Conservation (phyloP, 2,113 vertebrate genomes). For the Aspiorhynchus laticeps region DNA sequence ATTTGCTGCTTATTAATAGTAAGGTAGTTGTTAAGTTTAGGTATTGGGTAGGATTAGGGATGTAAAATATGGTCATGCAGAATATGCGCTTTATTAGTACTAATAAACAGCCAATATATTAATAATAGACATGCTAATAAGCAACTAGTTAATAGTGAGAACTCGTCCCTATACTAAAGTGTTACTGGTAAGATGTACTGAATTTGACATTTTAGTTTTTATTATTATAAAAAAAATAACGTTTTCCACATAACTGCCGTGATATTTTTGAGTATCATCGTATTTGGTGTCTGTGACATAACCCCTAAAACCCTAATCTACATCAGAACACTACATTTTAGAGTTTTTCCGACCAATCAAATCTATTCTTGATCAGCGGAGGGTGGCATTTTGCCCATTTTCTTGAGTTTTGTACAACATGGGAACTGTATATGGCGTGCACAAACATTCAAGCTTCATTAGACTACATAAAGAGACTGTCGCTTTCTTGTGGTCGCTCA, state of each 20-base stretch:
- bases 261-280: too few relatives aligned
- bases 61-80: too few relatives aligned
- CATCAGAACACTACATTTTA: not conserved
- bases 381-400: not conserved
- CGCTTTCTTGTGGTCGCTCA: not conserved
- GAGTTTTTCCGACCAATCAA: not conserved
- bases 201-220: not conserved
- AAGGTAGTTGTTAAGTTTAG: too few relatives aligned
- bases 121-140: too few relatives aligned
- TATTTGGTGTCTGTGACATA: not conserved
- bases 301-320: not conserved
- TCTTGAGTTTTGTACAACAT: not conserved
- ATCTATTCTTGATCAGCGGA: not conserved
- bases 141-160: too few relatives aligned
- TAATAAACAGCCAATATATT: too few relatives aligned
- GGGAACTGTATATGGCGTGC: not conserved
- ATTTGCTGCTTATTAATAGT: too few relatives aligned
- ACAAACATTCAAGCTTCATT: conserved; percentile 23
- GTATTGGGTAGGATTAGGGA: too few relatives aligned
- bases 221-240: not conserved
- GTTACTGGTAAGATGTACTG: not conserved
- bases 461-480: conserved; percentile 6
- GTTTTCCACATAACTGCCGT: not conserved
- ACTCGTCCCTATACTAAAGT: too few relatives aligned
- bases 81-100: too few relatives aligned